Evolutionary conservation across 2,113 vertebrate genomes (phyloP), one percentile per base, ranked within the genome.

Genomic region (Stegastes partitus): DNA sequence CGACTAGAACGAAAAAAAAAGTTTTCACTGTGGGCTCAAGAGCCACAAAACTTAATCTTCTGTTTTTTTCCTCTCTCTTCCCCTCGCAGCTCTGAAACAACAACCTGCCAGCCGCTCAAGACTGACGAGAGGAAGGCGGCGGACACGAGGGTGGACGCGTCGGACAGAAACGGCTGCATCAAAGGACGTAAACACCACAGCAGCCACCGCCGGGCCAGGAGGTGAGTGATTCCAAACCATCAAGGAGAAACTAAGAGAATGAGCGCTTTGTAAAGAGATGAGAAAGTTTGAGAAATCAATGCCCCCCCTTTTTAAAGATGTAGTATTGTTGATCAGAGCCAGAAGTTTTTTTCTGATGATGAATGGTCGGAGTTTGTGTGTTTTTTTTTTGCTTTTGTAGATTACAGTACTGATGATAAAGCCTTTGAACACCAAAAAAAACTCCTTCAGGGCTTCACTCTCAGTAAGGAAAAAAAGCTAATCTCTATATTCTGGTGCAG

Each of bases 141-240:
- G 31, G 86, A 50, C 0, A 21, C 63, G 3, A 74, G 72, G 68
- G 77, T 84, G 31, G 93, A 95, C 76, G 15, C 77, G 3, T 64
- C 77, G 4, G 83, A 87, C 34, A 84, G 88, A 64, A 94, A 94
- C 0, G 94, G 94, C 83, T 95, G 92, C 71, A 89, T 68, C 12
- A 96, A 93, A 85, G 92, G 81, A 72, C 94, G 80, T 55, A 94
- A 88, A 28, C 94, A 78, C 39, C 89, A 63, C 63, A 86, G 82
- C 63, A 87, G 82, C 16, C 94, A 57, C 22, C 86, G 68, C 73
- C 92, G 93, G 85, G 86, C 91, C 53, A 90, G 54, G 87, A 97
- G 96, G 97, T 98, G 80, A 88, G 95, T 39, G 4, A 54, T 72
- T 23, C 7, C 71, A 49, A 74, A 21, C n/a, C 55, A 39, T 34